Evolutionary conservation across 2,888 invertebrate species (phyloP).

Genomic region (Dexiosoma caninum): DNA sequence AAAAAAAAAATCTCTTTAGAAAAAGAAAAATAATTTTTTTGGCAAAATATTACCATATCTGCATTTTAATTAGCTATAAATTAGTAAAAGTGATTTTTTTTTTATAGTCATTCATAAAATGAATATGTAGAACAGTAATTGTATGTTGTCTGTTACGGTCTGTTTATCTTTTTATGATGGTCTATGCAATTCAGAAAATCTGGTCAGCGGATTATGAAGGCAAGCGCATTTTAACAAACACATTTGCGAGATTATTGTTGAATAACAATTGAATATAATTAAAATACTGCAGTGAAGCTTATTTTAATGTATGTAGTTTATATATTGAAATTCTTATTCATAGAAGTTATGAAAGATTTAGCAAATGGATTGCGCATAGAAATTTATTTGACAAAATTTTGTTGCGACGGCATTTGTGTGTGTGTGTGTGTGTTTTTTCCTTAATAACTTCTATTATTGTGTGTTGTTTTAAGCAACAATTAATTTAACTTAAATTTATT

Average conservation of each 20-base stretch:
- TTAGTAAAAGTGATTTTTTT: conserved; percentile 42
- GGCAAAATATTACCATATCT: conserved; percentile 26
- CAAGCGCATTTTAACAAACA: not conserved
- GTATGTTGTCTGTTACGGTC: not conserved
- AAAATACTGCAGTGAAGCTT: conserved; percentile 15
- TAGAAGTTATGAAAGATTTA: no score
- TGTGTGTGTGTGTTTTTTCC: not conserved
- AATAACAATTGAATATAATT: not conserved
- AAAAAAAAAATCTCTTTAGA: not conserved
- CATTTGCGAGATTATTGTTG: not conserved
- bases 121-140: not conserved
- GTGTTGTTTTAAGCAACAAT: no score
- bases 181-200: not conserved
- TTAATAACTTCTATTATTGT: no score
- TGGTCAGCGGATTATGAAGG: not conserved
- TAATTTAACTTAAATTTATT: no score
- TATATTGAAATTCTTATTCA: no score
- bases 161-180: not conserved
- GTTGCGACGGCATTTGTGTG: not conserved
- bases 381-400: not conserved
- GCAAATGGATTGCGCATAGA: not conserved
- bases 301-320: no score
- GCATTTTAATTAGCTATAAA: conserved; percentile 58
- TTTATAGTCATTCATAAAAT: not conserved
- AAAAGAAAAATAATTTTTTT: conserved; percentile 11